Base-by-base conservation (phyloP, 2,888 invertebrate species). In the Xanthorhoe designata region DNA sequence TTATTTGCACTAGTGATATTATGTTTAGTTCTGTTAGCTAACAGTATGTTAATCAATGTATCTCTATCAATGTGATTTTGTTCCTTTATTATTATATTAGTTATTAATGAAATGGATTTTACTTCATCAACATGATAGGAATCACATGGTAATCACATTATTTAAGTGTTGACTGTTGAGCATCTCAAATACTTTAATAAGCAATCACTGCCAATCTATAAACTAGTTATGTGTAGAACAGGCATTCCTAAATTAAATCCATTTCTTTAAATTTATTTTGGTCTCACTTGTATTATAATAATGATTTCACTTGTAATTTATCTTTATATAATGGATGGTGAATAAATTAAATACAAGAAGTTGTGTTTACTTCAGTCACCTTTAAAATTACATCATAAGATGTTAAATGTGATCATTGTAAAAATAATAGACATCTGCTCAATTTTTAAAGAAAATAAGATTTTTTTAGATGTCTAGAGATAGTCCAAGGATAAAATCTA, bases 261-360 rank as follows among this genome's bases (percentile, higher is more conserved):
- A 89, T 90, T 89, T 89, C 83, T 82, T 80, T 78, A 80, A 86
- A 83, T 82, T 83, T 84, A 87, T 83, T 79, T 74, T 91, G 91
- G 92, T 92, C 91, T 91, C 92, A 91, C 82, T 88, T 90, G 87
- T 92, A 90, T 86, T 92, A 91, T 86, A 76, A 90, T 91, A 76
- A 90, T 91, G 88, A 88, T 90, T 90, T 90, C 85, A 89, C 82
- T 87, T 88, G 85, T 90, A 83, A 90, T 88, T 88, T 90, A 89
- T 86, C 87, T 87, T 88, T 85, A 84, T 87, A 88, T 86, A 85
- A 86, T 82, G 80, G 85, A 90, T 89, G 87, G 89, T 88, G 91
- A 88, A 92, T 92, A 84, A 91, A 90, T 79, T 83, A 85, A 83
- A 84, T 86, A 85, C 79, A 78, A 74, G 73, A 70, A 71, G 64